Conservation (phyloP, 2,888 invertebrate genomes). For the Tupiocoris notatus region DNA sequence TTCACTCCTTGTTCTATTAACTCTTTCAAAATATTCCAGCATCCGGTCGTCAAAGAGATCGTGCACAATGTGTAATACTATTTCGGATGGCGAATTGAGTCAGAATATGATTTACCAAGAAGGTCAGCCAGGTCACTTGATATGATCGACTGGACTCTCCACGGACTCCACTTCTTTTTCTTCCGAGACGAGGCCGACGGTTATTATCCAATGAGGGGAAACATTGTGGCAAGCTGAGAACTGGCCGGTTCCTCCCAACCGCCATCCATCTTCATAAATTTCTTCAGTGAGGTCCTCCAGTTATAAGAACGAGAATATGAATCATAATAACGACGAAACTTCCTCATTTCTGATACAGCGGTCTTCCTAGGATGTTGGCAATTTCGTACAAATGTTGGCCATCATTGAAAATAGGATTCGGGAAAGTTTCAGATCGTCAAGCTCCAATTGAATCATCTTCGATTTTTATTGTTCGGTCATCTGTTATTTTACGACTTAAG, state of each 20-base stretch:
- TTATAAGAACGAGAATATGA: constrained; percentile 21
- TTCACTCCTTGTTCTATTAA: too few species aligned
- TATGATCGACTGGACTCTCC: background rate
- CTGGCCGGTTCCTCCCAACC: background rate
- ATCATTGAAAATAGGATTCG: background rate
- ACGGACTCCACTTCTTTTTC: background rate
- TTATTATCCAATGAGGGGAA: constrained; percentile 33
- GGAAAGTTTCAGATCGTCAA: background rate
- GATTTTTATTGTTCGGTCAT: background rate
- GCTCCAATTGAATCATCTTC: background rate
- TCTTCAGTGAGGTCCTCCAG: background rate
- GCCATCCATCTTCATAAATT: constrained; percentile 31
- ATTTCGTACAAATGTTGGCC: background rate
- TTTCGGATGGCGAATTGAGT: too few species aligned
- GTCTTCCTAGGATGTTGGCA: constrained; percentile 5
- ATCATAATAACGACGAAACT: constrained; percentile 20
- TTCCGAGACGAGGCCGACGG: constrained; percentile 1
- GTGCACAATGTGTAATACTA: too few species aligned
- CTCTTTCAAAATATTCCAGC: too few species aligned
- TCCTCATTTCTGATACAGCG: background rate
- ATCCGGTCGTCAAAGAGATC: too few species aligned
- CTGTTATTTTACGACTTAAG: background rate
- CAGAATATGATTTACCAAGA: too few species aligned
- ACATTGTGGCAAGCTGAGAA: constrained; percentile 10
- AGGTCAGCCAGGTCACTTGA: background rate